Percentiles rank a stretch among this genome's conserved stretches.
Conservation (phyloP, 2,888 invertebrate species). For the Villa cingulata region DNA sequence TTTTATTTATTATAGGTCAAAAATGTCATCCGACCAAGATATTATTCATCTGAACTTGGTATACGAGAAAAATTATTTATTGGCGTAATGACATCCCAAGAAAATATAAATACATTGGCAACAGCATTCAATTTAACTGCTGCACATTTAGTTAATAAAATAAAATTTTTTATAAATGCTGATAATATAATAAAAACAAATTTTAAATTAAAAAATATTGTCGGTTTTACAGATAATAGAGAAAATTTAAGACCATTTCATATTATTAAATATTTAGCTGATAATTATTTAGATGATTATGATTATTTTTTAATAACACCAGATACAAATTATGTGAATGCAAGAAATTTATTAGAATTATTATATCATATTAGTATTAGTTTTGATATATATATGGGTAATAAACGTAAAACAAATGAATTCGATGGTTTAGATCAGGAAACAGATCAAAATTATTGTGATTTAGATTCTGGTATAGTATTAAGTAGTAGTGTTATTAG, state of each 20-base stretch:
- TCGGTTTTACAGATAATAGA: conserved; percentile 73
- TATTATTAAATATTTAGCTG: conserved; percentile 76
- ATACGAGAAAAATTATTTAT: conserved; percentile 81
- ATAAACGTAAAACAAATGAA: conserved; percentile 38
- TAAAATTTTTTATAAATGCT: conserved; percentile 64
- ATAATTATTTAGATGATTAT: conserved; percentile 77
- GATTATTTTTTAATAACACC: conserved; percentile 85
- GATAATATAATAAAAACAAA: conserved; percentile 40
- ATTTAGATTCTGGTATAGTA: conserved; percentile 69
- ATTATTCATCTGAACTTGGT: conserved; percentile 89
- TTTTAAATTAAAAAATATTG: conserved; percentile 53
- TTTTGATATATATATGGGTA: conserved; percentile 71
- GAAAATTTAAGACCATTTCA: conserved; percentile 71
- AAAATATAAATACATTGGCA: conserved; percentile 56
- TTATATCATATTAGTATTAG: conserved; percentile 69
- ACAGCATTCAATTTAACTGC: conserved; percentile 79
- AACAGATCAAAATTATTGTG: conserved; percentile 32
- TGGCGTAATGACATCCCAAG: conserved; percentile 66
- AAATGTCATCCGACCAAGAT: conserved; percentile 69
- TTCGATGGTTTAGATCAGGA: conserved; percentile 34
- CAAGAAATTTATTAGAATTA: conserved; percentile 55
- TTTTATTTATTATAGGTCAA: conserved; percentile 33
- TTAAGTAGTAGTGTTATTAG: conserved; percentile 76
- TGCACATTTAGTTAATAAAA: conserved; percentile 69
- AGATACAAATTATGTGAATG: conserved; percentile 75